These are phyloP conservation scores for Channa argus DNA, from an alignment of 2,113 vertebrate genomes.

Conservation along the genomic window DNA sequence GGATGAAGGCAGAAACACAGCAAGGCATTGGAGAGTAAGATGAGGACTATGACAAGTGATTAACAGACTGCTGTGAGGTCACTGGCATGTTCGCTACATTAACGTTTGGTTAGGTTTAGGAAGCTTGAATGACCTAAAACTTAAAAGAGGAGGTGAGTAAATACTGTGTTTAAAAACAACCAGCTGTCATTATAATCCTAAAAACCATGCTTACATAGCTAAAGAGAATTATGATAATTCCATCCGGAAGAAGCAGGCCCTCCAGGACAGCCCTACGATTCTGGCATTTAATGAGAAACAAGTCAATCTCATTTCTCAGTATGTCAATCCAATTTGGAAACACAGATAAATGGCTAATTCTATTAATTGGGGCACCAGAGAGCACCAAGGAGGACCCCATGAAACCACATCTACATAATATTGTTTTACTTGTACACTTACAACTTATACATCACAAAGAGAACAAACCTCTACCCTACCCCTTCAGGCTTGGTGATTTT, in stretches of 20 bases:
- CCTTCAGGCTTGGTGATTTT: conserved; percentile 57
- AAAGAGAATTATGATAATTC: conserved; percentile 24
- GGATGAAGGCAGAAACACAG: no score
- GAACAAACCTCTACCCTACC: conserved; percentile 39
- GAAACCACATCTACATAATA: conserved; percentile 68
- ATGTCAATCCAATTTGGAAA: conserved; percentile 63
- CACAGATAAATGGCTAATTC: conserved; percentile 72
- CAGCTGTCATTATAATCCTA: not conserved
- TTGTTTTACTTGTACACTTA: conserved; percentile 63
- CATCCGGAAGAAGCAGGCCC: not conserved
- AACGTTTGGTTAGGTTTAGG: no score
- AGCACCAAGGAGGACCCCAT: conserved; percentile 41
- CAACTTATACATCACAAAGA: conserved; percentile 44
- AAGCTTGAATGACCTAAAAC: no score
- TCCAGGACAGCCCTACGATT: conserved; percentile 22
- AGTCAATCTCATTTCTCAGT: conserved; percentile 70
- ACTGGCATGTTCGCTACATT: no score
- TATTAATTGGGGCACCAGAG: conserved; percentile 64
- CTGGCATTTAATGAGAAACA: conserved; percentile 65
- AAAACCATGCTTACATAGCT: conserved; percentile 2
- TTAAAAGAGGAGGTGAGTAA: no score
- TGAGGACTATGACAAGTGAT: no score
- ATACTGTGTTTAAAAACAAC: no score
- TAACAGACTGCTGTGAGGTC: no score
- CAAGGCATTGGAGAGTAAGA: no score